A percentile compares a stretch with the other conserved stretches of the same genome.
Conservation (phyloP, 2,113 vertebrate genomes). For the Hydropotes inermis region DNA sequence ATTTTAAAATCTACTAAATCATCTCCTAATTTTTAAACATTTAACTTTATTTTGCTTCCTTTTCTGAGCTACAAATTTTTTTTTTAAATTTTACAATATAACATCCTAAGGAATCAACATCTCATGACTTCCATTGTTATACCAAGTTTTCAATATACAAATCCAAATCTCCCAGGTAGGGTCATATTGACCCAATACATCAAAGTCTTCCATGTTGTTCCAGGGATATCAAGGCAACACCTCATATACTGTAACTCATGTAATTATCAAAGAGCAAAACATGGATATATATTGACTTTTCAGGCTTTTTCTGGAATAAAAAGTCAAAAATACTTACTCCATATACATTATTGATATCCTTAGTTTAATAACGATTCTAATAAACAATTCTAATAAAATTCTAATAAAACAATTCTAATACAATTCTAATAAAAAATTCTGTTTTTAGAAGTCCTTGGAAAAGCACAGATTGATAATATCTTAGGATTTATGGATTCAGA, state of each 20-base stretch:
- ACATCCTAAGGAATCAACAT: background rate
- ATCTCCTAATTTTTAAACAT: background rate
- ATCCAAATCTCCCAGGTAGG: background rate
- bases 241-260: background rate
- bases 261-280: background rate
- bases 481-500: background rate
- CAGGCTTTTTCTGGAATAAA: background rate
- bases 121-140: background rate
- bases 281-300: background rate
- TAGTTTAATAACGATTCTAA: background rate
- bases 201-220: background rate
- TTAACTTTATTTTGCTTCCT: slow-evolving; percentile 3
- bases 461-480: background rate
- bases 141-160: background rate
- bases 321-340: background rate
- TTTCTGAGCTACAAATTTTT: background rate
- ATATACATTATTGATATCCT: background rate
- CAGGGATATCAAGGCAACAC: background rate
- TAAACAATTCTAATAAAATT: background rate
- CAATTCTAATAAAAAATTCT: background rate
- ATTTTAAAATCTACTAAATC: background rate
- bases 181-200: background rate
- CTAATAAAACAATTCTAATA: background rate
- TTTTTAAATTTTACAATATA: background rate
- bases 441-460: background rate